phyloP scores from a whole-genome alignment of 2,113 vertebrate species.

The Oncorhynchus gorbuscha region DNA sequence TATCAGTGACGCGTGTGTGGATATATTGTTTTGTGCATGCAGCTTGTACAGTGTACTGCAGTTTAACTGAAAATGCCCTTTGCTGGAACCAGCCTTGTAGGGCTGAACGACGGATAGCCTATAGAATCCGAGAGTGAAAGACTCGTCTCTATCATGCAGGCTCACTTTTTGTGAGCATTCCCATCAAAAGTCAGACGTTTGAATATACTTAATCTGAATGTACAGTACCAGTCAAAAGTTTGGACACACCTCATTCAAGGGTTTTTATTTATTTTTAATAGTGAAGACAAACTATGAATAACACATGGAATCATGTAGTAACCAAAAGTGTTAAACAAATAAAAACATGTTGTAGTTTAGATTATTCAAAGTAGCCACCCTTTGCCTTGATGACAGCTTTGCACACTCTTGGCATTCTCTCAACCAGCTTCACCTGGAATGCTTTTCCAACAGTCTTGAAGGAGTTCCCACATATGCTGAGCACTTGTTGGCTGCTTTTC shows the following conservation, averaged over 20 bases:
- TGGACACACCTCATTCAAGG: background rate
- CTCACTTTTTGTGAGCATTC: background rate
- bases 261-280: conserved; percentile 31
- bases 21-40: conserved; percentile 18
- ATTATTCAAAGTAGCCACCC: too few relatives aligned
- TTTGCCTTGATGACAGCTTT: too few relatives aligned
- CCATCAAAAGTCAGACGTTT: background rate
- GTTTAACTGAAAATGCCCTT: conserved; percentile 35
- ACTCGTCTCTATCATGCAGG: background rate
- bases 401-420: too few relatives aligned
- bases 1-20: conserved; percentile 51
- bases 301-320: too few relatives aligned
- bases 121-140: background rate
- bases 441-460: too few relatives aligned
- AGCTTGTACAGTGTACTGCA: conserved; percentile 37
- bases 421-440: too few relatives aligned
- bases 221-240: background rate
- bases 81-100: conserved; percentile 34
- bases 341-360: too few relatives aligned
- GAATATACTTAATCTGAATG: too few relatives aligned
- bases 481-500: too few relatives aligned
- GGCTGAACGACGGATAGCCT: conserved; percentile 36
- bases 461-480: too few relatives aligned
- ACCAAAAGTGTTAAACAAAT: too few relatives aligned
- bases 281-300: background rate